Evolutionary conservation across 2,888 invertebrate species (phyloP).

Genomic region (Pardosa pseudoannulata): DNA sequence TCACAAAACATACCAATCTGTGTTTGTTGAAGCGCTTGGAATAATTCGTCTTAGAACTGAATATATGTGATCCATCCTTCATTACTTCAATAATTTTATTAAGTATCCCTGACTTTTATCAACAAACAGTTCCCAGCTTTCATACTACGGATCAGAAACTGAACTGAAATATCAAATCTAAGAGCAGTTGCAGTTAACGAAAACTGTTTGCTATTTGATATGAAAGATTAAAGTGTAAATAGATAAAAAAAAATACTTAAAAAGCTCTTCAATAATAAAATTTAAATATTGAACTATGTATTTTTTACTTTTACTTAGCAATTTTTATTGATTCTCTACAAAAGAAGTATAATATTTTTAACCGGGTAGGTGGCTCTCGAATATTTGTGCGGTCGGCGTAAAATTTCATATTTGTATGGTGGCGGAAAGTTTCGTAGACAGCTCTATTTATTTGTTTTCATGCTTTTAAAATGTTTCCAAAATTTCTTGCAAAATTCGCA

Average conservation of each 20-base stretch:
- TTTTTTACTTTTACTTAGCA: no score
- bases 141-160: no score
- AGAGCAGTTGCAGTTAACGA: no score
- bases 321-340: neutral
- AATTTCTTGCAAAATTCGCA: neutral
- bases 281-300: no score
- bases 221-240: no score
- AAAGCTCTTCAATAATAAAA: no score
- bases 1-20: conserved; percentile 70
- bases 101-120: no score
- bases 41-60: conserved; percentile 72
- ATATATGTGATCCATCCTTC: conserved; percentile 74
- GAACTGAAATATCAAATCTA: no score
- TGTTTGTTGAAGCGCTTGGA: conserved; percentile 52
- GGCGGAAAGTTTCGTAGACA: conserved; percentile 35
- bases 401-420: conserved; percentile 49
- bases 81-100: no score
- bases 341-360: conserved; percentile 14
- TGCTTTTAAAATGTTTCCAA: neutral
- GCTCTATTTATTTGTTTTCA: neutral
- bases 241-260: no score
- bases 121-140: no score
- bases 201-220: no score
- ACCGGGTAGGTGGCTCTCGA: conserved; percentile 31
- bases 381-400: conserved; percentile 55